Evolutionary conservation across 2,888 invertebrate species (phyloP).

Genomic region (Cotesia congregata): DNA sequence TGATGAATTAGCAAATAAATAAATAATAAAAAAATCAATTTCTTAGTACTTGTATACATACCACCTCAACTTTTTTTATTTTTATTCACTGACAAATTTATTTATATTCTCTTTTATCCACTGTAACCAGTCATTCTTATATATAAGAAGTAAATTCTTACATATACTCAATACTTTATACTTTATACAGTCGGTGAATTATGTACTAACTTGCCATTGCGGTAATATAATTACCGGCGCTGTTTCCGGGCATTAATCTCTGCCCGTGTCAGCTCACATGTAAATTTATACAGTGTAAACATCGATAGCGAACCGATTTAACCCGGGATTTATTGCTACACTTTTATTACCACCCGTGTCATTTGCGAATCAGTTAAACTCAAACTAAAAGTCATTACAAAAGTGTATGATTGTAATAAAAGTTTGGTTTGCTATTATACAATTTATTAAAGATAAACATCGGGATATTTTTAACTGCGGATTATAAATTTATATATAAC

Average conservation of each 20-base stretch:
- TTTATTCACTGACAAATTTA: background rate
- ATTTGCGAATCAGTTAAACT: too few relatives aligned
- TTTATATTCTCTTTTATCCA: background rate
- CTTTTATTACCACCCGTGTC: background rate
- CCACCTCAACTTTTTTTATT: background rate
- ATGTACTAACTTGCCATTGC: conserved; percentile 23
- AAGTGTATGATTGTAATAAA: too few relatives aligned
- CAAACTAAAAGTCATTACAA: too few relatives aligned
- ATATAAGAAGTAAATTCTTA: too few relatives aligned
- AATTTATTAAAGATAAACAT: too few relatives aligned
- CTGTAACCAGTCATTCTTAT: too few relatives aligned
- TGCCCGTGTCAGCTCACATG: too few relatives aligned
- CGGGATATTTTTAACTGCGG: too few relatives aligned
- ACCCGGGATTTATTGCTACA: background rate
- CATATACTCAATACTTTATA: background rate
- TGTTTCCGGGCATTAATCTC: conserved; percentile 31
- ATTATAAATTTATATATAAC: too few relatives aligned
- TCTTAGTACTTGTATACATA: background rate
- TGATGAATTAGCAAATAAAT: background rate
- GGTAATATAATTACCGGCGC: conserved; percentile 25
- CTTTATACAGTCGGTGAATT: conserved; percentile 11
- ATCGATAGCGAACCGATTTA: too few relatives aligned
- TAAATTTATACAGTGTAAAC: too few relatives aligned
- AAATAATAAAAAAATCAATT: background rate
- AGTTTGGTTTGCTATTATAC: too few relatives aligned